Evolutionary conservation across 2,797 vertebrate genomes (phyloP), one percentile per base, ranked within the genome.

Genomic region (Prionace glauca): DNA sequence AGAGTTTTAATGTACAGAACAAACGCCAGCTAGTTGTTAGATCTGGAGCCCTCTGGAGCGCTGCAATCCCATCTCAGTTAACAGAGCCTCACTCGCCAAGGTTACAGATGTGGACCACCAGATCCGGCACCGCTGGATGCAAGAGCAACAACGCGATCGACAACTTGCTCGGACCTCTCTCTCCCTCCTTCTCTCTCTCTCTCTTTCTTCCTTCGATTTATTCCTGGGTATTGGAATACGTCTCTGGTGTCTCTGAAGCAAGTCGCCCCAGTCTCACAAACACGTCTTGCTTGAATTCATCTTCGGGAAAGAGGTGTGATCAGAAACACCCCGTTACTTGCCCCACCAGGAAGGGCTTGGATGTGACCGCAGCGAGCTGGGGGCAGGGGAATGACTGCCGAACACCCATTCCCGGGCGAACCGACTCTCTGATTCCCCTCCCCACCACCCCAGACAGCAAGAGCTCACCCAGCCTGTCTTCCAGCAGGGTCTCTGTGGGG

Each of bases 1-100:
- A 96, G 96, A 97, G 96, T 69, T 92, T 41, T 24, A 96, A 97
- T 96, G 97, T 96, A 96, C 71, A 74, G 95, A 79, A 95, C 10
- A 94, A 92, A 87, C 79, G 96, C 50, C 95, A n/a, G 95, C 71
- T 24, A 65, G 77, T 72, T 50, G 20, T 16, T 71, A 65, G 79
- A 72, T 20, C 86, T 62, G 41, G 26, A 67, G 62, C 8, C n/a
- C n/a, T 67, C 62, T 24, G 71, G 9, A 95, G 41, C 10, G 93
- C 93, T 32, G 93, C 93, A 56, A 95, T 95, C 69, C 93, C 93
- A 95, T 95, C 93, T 11, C 93, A 74, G 71, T 20, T 60, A 18
- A 2, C n/a, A 92, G 24, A 67, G 62, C 65, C n/a, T 93, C 92
- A 22, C 67, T 94, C 22, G 26, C 71, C 93, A 77, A 95, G 93